These are phyloP conservation scores for Labeo catla DNA, from an alignment of 2,113 vertebrate species.

Conservation along the genomic window DNA sequence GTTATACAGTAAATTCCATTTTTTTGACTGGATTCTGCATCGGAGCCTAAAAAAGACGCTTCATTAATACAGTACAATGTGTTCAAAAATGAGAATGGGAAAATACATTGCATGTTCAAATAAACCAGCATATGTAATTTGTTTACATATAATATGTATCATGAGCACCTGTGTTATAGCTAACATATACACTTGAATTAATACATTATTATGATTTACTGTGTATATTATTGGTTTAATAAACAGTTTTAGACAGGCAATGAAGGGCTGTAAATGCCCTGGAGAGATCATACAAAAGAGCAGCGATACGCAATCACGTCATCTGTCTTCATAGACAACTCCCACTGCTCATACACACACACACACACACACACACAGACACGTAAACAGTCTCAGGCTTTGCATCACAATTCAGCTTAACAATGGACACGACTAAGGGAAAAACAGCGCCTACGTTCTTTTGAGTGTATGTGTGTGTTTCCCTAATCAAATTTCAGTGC, in stretches of 20 bases:
- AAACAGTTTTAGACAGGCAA: constrained; percentile 19
- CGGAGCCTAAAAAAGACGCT: not conserved
- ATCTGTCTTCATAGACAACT: constrained; percentile 19
- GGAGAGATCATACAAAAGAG: constrained; percentile 26
- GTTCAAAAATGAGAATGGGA: not conserved
- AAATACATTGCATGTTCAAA: not conserved
- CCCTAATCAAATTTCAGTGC: constrained; percentile 73
- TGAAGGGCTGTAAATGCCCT: not conserved
- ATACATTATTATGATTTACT: constrained; percentile 16
- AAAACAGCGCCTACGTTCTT: constrained; percentile 62
- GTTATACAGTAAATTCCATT: no score
- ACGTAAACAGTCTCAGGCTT: not conserved
- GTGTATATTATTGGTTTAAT: constrained; percentile 13
- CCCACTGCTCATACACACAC: not conserved
- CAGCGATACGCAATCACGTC: constrained; percentile 15
- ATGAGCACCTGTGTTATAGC: not conserved
- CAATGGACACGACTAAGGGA: constrained; percentile 69
- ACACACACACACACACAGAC: not conserved
- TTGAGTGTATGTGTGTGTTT: constrained; percentile 67
- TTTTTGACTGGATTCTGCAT: no score
- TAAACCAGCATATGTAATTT: not conserved
- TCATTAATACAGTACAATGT: not conserved
- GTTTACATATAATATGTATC: not conserved
- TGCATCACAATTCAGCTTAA: constrained; percentile 51
- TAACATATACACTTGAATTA: not conserved